Evolutionary conservation across 2,113 vertebrate species (phyloP).

Genomic region (Synodontis membranacea): DNA sequence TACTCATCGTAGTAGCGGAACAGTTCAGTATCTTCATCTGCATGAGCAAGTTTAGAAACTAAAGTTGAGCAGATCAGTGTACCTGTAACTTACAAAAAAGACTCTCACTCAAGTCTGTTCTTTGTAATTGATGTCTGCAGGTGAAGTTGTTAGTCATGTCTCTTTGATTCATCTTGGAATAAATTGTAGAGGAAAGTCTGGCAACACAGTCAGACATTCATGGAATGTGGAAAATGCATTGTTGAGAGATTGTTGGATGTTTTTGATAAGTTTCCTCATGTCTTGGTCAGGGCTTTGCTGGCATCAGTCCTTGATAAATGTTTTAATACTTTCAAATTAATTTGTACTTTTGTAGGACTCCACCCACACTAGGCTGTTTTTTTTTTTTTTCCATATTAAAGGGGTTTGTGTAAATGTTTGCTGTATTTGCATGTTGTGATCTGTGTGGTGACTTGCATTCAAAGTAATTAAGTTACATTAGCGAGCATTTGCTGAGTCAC

Average conservation of each 20-base stretch:
- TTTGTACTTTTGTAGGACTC: slow-evolving; percentile 55
- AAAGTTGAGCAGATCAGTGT: neutral
- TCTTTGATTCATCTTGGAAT: neutral
- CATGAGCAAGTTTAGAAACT: neutral
- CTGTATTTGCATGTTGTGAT: neutral
- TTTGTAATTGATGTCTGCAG: neutral
- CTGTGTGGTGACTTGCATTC: neutral
- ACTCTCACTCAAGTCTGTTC: no score
- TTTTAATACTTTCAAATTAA: slow-evolving; percentile 12
- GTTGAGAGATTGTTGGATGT: neutral
- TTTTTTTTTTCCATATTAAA: slow-evolving; percentile 68
- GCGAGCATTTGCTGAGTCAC: neutral
- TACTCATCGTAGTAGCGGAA: neutral
- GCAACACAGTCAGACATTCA: neutral
- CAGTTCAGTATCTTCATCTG: neutral
- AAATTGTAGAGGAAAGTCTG: neutral
- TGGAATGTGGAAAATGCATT: slow-evolving; percentile 19
- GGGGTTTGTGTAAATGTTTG: slow-evolving; percentile 45
- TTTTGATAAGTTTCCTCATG: neutral
- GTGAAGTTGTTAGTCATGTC: neutral
- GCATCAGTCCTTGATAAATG: neutral
- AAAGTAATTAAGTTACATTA: neutral
- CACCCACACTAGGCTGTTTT: neutral
- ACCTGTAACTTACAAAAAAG: neutral
- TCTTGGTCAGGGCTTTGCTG: neutral